Conservation (phyloP, 2,113 vertebrate genomes). For the Pygoscelis adeliae region DNA sequence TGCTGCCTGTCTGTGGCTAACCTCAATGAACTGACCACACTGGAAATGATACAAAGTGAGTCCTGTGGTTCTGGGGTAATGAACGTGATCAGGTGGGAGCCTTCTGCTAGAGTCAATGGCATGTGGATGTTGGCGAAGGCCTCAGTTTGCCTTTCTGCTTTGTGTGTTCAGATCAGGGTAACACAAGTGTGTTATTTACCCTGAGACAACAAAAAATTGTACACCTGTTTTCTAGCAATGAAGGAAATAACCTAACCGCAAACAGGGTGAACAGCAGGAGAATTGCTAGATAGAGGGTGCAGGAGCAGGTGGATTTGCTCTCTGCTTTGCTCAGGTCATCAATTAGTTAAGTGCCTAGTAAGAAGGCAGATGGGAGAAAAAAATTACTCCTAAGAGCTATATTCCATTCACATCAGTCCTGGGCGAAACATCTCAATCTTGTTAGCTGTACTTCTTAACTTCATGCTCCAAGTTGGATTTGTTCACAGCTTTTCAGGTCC, state of each 20-base stretch:
- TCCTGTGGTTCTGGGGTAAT: not conserved
- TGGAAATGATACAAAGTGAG: not conserved
- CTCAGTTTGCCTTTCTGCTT: not conserved
- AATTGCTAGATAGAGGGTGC: not conserved
- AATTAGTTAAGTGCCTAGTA: not conserved
- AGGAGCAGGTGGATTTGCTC: not conserved
- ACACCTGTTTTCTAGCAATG: not conserved
- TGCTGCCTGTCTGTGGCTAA: not conserved
- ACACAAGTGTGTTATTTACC: not conserved
- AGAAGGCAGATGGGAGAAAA: not conserved
- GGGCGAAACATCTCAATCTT: not conserved
- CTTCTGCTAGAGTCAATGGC: not conserved
- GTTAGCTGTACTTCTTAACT: not conserved
- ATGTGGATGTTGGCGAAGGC: not conserved
- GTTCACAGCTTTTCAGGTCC: not conserved
- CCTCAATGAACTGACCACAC: not conserved
- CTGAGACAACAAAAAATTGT: not conserved
- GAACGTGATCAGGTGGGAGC: not conserved
- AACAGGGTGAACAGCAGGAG: not conserved
- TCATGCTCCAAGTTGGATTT: not conserved
- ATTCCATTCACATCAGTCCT: not conserved
- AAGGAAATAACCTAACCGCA: not conserved
- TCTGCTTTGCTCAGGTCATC: not conserved
- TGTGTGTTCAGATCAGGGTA: not conserved
- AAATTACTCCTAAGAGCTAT: not conserved